Base-by-base conservation (phyloP, 2,797 vertebrate genomes). In the Lates japonicus region DNA sequence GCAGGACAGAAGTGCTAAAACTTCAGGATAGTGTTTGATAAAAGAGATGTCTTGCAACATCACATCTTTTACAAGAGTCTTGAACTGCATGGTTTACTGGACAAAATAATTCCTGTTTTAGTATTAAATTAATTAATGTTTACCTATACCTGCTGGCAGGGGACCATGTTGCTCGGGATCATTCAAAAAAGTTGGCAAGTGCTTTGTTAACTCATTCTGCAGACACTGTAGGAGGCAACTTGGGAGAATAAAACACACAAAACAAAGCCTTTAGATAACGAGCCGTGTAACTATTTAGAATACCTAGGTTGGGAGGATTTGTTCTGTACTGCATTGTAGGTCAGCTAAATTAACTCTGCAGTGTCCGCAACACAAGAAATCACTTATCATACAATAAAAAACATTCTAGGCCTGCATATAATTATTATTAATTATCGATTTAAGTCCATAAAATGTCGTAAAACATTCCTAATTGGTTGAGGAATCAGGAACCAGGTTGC, bases 111-210 rank as follows among this genome's bases (percentile, higher is more conserved):
- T 25, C 16, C 42, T 29, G 39, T 7, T 42, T 7, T 5, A 12
- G 31, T 31, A 39, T 13, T 25, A 8, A 17, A 46, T 31, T 0
- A 44, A 14, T 3, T 57, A 39, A 13, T 1, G 12, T 14, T 70
- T 81, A 98, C 98, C 97, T 93, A 97, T 98, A 87, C 97, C 97
- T 60, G 95, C 95, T 29, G 97, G 96, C 61, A 98, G 96, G 6
- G 92, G 85, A 70, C 95, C 96, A n/a, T 96, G 96, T 86, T 96
- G 96, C 61, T 99, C 97, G 4, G 97, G 96, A 86, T 98, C 97
- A 48, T 97, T 96, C 88, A 99, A 90, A 87, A 99, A 99, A 1
- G 95, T 96, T 17, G 97, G 96, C 95, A 98, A 95, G 85, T 96
- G 97, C 77, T 96, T 98, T 63, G 92, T 95, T 52, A 99, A 95